Percentiles rank a stretch among this genome's conserved stretches.
Conservation (phyloP, 2,888 invertebrate genomes). For the Calameuta filiformis region DNA sequence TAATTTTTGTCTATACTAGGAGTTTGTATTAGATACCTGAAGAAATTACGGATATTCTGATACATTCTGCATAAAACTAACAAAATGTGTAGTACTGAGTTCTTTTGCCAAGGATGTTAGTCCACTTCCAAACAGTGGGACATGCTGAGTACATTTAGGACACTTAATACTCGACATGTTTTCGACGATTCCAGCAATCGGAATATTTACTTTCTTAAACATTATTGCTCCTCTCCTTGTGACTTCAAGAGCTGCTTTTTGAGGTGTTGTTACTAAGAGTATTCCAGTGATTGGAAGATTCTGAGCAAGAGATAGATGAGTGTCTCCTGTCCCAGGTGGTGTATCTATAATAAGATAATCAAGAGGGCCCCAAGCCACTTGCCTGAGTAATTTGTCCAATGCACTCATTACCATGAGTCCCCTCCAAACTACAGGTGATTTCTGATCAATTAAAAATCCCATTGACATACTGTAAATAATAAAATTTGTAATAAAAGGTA, state of each 20-base stretch:
- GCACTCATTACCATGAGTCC: slow-evolving; percentile 98
- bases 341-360: slow-evolving; percentile 94
- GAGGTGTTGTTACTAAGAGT: slow-evolving; percentile 93
- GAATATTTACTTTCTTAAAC: slow-evolving; percentile 86
- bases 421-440: slow-evolving; percentile 92
- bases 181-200: slow-evolving; percentile 88
- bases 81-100: slow-evolving; percentile 66
- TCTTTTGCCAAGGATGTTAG: slow-evolving; percentile 73
- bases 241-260: slow-evolving; percentile 87
- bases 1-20: no score
- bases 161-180: slow-evolving; percentile 90
- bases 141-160: slow-evolving; percentile 78
- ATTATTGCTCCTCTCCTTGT: slow-evolving; percentile 87
- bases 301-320: slow-evolving; percentile 91
- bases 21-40: background rate
- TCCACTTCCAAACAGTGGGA: slow-evolving; percentile 79
- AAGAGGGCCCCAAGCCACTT: slow-evolving; percentile 89
- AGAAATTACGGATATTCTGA: background rate
- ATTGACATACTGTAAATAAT: slow-evolving; percentile 84
- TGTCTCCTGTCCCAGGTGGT: slow-evolving; percentile 97
- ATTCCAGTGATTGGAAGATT: slow-evolving; percentile 88
- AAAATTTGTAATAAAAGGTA: slow-evolving; percentile 1
- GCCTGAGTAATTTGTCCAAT: slow-evolving; percentile 83
- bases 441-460: slow-evolving; percentile 89
- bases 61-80: background rate